Conservation (phyloP, 2,113 vertebrate genomes). For the Candoia aspera region DNA sequence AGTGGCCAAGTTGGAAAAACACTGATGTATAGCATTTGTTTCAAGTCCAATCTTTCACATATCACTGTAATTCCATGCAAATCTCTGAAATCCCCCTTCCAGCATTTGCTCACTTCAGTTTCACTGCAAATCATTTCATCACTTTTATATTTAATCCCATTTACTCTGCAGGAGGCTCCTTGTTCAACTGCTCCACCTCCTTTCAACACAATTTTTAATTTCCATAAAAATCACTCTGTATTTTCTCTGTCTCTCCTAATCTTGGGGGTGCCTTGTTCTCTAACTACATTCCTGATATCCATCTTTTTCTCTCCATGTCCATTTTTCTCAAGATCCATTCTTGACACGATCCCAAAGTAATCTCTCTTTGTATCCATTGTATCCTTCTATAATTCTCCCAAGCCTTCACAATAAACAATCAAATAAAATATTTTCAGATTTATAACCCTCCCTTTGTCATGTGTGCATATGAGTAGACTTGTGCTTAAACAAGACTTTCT, state of each 20-base stretch:
- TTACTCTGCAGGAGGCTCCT: neutral
- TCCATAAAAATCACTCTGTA: neutral
- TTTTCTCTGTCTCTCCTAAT: neutral
- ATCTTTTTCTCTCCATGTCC: neutral
- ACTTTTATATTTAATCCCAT: neutral
- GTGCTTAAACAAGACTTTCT: too few relatives aligned
- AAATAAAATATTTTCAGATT: too few relatives aligned
- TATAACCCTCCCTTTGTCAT: too few relatives aligned
- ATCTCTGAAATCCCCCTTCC: neutral
- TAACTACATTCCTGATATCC: neutral
- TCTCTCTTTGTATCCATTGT: too few relatives aligned
- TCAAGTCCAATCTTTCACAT: neutral
- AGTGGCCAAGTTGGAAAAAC: neutral
- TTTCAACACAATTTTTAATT: neutral
- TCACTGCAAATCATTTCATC: neutral
- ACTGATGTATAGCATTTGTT: neutral
- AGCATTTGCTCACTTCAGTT: neutral
- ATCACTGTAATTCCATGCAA: neutral
- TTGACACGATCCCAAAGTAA: neutral
- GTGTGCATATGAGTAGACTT: too few relatives aligned
- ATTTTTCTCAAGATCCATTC: neutral
- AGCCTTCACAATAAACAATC: too few relatives aligned
- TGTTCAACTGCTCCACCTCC: neutral
- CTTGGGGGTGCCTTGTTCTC: neutral
- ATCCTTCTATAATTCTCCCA: too few relatives aligned